phyloP scores from a whole-genome alignment of 2,113 vertebrate genomes.

The Oxyura jamaicensis region DNA sequence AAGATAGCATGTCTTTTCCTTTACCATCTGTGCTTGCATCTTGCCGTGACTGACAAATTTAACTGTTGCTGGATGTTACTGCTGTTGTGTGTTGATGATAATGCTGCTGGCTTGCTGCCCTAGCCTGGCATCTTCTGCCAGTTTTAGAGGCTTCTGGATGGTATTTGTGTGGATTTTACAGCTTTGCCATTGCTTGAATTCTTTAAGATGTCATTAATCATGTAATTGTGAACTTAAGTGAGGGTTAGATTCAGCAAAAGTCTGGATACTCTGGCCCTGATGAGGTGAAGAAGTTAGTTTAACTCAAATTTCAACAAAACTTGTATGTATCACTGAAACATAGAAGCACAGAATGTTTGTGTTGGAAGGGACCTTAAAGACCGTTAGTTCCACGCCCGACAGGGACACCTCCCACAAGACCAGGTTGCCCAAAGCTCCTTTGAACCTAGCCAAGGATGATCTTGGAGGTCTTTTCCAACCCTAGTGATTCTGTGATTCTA shows the following conservation, averaged over 20 bases:
- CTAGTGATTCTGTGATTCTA: no score
- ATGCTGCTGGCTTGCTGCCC: not conserved
- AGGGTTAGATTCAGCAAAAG: not conserved
- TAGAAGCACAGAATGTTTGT: no score
- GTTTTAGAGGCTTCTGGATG: fast-evolving
- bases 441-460: no score
- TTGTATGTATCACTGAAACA: not conserved
- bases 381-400: no score
- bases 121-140: not conserved
- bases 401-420: no score
- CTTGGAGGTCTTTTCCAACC: no score
- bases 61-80: not conserved
- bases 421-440: no score
- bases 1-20: not conserved
- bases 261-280: not conserved
- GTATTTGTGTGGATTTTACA: not conserved
- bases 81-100: not conserved
- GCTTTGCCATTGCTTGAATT: not conserved
- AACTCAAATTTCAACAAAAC: not conserved
- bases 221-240: not conserved
- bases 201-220: not conserved
- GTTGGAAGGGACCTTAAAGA: no score
- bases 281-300: not conserved
- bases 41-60: not conserved
- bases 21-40: not conserved